Conservation (phyloP, 2,113 vertebrate species). For the Vombatus ursinus region DNA sequence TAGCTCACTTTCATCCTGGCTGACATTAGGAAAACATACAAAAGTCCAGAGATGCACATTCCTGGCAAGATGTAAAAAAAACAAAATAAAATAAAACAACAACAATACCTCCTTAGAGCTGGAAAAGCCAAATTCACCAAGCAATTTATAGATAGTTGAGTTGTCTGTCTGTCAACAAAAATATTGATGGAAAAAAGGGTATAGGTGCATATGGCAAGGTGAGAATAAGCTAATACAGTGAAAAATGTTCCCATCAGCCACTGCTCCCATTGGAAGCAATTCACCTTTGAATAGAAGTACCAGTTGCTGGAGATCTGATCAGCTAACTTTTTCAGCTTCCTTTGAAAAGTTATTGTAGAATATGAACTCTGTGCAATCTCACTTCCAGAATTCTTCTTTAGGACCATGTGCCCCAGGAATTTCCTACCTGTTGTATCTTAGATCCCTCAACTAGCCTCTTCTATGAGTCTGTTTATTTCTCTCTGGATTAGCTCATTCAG, state of each 20-base stretch:
- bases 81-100: too few species aligned
- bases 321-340: background rate
- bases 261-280: background rate
- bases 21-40: background rate
- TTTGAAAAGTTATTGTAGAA: background rate
- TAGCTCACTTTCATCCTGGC: background rate
- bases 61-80: too few species aligned
- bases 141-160: background rate
- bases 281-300: background rate
- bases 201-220: background rate
- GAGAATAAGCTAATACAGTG: background rate
- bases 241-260: background rate
- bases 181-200: background rate
- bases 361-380: background rate
- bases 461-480: background rate
- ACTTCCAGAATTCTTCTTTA: background rate
- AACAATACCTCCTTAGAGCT: background rate
- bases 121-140: background rate
- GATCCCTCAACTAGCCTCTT: background rate
- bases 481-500: background rate
- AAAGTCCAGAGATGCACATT: too few species aligned
- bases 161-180: background rate
- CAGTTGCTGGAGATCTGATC: background rate
- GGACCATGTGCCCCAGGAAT: background rate
- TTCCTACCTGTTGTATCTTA: background rate